Base-by-base conservation (phyloP, 1,140 invertebrate species). In the Conus ventricosus region DNA sequence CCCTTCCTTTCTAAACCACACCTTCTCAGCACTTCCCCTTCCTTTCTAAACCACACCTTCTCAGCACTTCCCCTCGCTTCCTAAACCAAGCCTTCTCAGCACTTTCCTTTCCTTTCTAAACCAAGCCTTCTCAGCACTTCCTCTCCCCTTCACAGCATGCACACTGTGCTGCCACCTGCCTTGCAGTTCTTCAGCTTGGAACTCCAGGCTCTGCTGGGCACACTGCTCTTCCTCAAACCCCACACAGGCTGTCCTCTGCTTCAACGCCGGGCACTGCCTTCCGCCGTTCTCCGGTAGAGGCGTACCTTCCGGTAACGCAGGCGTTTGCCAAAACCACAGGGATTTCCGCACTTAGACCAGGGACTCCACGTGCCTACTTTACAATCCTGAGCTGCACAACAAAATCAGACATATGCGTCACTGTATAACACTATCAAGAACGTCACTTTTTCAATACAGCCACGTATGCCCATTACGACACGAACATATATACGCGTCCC, bases 331-430 rank as follows among this genome's bases (percentile, higher is more conserved):
- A 87, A 88, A 7, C 92, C 92, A 85, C 93, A 94, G 1, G 89
- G 83, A 80, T 89, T 89, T 53, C 88, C 83, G 87, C 93, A 94
- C 15, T 90, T 78, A 10, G 87, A 87, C 92, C 92, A 93, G 10
- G 91, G 87, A 6, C 84, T 87, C 92, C 92, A 93, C 10, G 91
- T 81, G 15, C 82, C 78, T 8, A 93, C 89, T 23, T 89, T 84
- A 87, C 93, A 93, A 78, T 94, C 91, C n/a, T 90, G 87, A 53
- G 91, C 93, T 94, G 88, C 75, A n/a, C 88, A 84, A 51, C 90
- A 85, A 25, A 80, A 25, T 39, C 53, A 88, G 53, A 63, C 7
- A n/a, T 8, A 23, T 10, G 7, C 20, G 67, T 71, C 15, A 60
- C 57, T 60, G 57, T 15, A 60, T 60, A 4, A 60, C 57, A 60